Evolutionary conservation across 2,113 vertebrate species (phyloP).

Genomic region (Grammomys surdaster): DNA sequence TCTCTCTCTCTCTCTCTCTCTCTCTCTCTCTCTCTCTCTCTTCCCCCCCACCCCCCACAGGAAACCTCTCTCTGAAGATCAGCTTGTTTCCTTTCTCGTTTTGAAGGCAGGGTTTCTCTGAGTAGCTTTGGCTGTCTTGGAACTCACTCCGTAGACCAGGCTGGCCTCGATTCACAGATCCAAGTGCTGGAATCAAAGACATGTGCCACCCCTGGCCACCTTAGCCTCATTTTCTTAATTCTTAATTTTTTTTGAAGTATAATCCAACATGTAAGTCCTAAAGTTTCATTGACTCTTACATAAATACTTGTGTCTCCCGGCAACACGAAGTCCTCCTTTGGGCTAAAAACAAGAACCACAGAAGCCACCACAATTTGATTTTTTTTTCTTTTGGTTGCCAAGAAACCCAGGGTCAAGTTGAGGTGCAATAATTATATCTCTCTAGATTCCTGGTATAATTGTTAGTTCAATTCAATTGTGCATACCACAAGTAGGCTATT

Average conservation of each 20-base stretch:
- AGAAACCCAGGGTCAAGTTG: not conserved
- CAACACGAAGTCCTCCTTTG: not conserved
- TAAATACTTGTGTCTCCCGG: not conserved
- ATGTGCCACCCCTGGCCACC: too few relatives aligned
- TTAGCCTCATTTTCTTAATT: not conserved
- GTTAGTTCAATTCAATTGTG: not conserved
- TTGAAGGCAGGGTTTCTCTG: not conserved
- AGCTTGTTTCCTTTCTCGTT: not conserved
- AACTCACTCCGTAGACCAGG: not conserved
- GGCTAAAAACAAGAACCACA: not conserved
- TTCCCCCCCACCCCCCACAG: too few relatives aligned
- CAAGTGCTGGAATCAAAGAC: not conserved
- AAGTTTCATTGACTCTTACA: not conserved
- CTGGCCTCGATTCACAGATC: not conserved
- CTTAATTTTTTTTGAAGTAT: not conserved
- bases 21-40: too few relatives aligned
- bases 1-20: too few relatives aligned
- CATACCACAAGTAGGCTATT: accelerated
- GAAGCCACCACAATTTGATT: not conserved
- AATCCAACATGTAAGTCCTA: not conserved
- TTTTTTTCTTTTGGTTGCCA: not conserved
- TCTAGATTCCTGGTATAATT: not conserved
- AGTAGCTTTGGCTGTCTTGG: not conserved
- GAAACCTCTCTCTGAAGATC: not conserved
- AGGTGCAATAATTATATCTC: not conserved